These are phyloP conservation scores for Lucilia sericata DNA, from an alignment of 1,140 invertebrate genomes.

Conservation along the genomic window DNA sequence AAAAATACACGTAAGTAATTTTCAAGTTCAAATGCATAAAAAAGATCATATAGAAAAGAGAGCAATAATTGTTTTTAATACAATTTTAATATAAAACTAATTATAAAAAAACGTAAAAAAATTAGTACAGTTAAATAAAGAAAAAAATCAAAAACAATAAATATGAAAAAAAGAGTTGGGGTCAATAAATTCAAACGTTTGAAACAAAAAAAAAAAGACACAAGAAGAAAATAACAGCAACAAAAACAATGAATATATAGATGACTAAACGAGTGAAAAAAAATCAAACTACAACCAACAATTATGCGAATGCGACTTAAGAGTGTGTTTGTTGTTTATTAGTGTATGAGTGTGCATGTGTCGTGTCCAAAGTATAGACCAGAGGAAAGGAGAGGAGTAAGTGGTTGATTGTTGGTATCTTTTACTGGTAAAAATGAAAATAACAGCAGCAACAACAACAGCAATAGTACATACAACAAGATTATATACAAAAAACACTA, in stretches of 20 bases:
- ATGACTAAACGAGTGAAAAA: constrained; percentile 18
- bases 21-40: neutral
- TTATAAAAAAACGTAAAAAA: neutral
- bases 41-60: neutral
- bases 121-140: neutral
- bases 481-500: neutral
- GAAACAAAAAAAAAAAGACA: neutral
- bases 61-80: neutral
- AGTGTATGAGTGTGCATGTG: neutral
- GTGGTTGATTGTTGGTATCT: constrained; percentile 9
- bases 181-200: constrained; percentile 22
- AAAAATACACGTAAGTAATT: neutral
- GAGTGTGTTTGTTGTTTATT: neutral
- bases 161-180: constrained; percentile 19
- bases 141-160: constrained; percentile 17
- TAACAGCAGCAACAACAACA: neutral
- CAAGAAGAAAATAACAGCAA: neutral
- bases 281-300: constrained; percentile 13
- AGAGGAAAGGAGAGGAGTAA: neutral
- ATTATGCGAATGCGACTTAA: constrained; percentile 12
- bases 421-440: neutral
- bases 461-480: neutral
- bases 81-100: neutral
- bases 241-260: neutral
- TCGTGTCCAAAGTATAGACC: neutral